Evolutionary conservation across 2,888 invertebrate species (phyloP).

Genomic region (Cataglyphis livida): DNA sequence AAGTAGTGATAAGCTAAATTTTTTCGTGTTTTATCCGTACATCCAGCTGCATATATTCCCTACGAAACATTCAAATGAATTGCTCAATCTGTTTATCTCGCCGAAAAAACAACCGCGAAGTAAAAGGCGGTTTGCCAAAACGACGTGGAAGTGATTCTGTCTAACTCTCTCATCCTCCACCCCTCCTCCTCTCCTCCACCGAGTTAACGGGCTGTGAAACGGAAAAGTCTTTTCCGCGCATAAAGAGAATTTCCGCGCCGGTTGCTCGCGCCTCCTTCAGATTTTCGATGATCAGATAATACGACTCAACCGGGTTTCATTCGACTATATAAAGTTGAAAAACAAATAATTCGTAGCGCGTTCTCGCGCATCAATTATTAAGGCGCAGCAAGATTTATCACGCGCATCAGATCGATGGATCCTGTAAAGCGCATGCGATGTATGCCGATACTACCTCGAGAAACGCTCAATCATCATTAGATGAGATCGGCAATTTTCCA

Average conservation of each 20-base stretch:
- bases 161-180: slow-evolving; percentile 28
- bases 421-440: neutral
- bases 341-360: slow-evolving; percentile 23
- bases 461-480: slow-evolving; percentile 37
- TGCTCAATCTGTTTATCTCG: slow-evolving; percentile 53
- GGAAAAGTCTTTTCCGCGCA: slow-evolving; percentile 52
- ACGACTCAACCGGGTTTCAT: slow-evolving; percentile 9
- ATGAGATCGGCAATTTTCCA: slow-evolving; percentile 12
- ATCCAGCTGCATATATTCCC: slow-evolving; percentile 18
- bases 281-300: slow-evolving; percentile 43
- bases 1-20: slow-evolving; percentile 37
- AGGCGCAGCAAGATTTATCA: slow-evolving; percentile 2
- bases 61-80: slow-evolving; percentile 42
- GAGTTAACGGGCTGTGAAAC: slow-evolving; percentile 51
- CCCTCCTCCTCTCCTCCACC: neutral
- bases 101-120: slow-evolving; percentile 42
- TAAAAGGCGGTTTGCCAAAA: slow-evolving; percentile 43
- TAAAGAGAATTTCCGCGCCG: slow-evolving; percentile 58
- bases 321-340: neutral
- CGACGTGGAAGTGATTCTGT: slow-evolving; percentile 40
- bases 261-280: slow-evolving; percentile 44
- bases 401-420: slow-evolving; percentile 1
- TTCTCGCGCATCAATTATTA: slow-evolving; percentile 23
- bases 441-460: slow-evolving; percentile 1
- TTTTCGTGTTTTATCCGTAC: slow-evolving; percentile 28